Percentiles rank a stretch among this genome's conserved stretches.
These are phyloP conservation scores for Bursaphelenchus okinawaensis DNA, from an alignment of 2,888 invertebrate genomes.

Conservation along the genomic window DNA sequence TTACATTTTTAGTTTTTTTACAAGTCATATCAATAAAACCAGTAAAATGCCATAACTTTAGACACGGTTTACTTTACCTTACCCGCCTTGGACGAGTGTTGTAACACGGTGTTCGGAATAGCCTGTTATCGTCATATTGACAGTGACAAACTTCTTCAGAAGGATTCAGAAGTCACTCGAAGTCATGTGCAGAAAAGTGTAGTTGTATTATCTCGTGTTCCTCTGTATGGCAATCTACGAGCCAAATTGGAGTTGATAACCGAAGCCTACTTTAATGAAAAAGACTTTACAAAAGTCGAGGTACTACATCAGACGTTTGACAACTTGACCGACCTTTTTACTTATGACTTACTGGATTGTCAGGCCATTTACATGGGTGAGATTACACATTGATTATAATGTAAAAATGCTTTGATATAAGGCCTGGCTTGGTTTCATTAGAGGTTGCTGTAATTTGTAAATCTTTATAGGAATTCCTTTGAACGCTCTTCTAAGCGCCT, in stretches of 20 bases:
- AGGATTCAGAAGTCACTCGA: constrained; percentile 88
- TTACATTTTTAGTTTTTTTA: no score
- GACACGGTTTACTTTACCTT: constrained; percentile 94
- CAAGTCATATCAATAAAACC: no score
- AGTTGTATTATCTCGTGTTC: constrained; percentile 74
- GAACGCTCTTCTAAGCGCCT: constrained; percentile 6
- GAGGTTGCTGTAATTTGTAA: neutral
- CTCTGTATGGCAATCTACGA: constrained; percentile 85
- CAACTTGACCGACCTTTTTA: constrained; percentile 80
- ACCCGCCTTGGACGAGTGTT: constrained; percentile 77
- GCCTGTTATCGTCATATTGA: constrained; percentile 97
- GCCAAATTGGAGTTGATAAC: constrained; percentile 90
- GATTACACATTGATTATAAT: neutral
- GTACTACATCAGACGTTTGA: constrained; percentile 80
- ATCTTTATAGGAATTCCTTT: constrained; percentile 48
- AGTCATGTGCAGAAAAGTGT: constrained; percentile 97
- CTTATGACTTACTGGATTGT: constrained; percentile 61
- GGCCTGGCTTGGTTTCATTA: no score
- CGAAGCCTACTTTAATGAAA: constrained; percentile 88
- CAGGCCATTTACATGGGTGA: constrained; percentile 67
- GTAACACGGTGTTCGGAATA: constrained; percentile 83
- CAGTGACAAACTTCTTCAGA: constrained; percentile 76
- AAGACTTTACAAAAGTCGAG: constrained; percentile 61
- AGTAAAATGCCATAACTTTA: no score
- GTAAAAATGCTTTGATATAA: neutral